Conservation (phyloP, 2,797 vertebrate species). For the Myripristis jacobus region DNA sequence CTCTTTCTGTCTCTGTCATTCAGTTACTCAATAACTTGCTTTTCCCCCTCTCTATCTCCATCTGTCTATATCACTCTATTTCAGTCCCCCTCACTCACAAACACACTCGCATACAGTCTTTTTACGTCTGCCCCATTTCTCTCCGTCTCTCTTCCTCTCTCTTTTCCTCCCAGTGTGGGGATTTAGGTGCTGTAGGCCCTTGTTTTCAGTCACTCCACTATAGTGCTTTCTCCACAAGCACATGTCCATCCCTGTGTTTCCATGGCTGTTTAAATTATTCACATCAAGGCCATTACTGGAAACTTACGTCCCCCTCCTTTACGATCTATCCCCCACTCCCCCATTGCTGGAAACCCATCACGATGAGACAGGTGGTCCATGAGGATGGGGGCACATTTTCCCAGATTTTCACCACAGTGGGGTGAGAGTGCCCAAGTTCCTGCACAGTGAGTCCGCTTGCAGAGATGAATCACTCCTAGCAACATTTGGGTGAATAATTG, state of each 20-base stretch:
- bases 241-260: conserved; percentile 69
- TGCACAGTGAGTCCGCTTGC: conserved; percentile 31
- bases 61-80: conserved; percentile 17
- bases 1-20: conserved; percentile 38
- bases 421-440: conserved; percentile 44
- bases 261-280: conserved; percentile 79
- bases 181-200: conserved; percentile 35
- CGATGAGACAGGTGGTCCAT: conserved; percentile 64
- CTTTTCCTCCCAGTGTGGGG: conserved; percentile 27
- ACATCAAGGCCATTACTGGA: conserved; percentile 71
- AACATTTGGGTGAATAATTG: conserved; percentile 73
- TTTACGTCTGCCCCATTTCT: conserved; percentile 20
- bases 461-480: conserved; percentile 60
- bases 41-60: conserved; percentile 14
- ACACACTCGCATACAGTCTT: neutral
- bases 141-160: conserved; percentile 3
- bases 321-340: conserved; percentile 16
- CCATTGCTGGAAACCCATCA: conserved; percentile 65
- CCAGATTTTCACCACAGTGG: conserved; percentile 28
- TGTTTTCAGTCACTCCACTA: conserved; percentile 62
- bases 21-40: conserved; percentile 42
- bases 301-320: conserved; percentile 31
- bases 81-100: conserved; percentile 3
- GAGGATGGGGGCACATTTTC: conserved; percentile 40
- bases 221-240: conserved; percentile 62